Conservation (phyloP, 2,113 vertebrate species). For the Seriola quinqueradiata region DNA sequence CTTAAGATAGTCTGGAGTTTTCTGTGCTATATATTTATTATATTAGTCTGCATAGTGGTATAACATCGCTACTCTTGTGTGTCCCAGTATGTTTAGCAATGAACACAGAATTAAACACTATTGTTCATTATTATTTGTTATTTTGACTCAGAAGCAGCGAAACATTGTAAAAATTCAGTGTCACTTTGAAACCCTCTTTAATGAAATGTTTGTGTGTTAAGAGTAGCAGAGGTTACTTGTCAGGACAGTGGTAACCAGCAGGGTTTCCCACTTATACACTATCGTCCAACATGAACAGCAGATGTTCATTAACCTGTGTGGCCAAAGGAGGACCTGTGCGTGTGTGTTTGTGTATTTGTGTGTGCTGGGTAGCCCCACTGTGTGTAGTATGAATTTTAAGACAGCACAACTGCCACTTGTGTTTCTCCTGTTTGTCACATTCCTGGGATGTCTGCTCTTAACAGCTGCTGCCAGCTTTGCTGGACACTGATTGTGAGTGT, state of each 20-base stretch:
- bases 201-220: neutral
- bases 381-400: slow-evolving; percentile 29
- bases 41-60: slow-evolving; percentile 37
- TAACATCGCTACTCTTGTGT: neutral
- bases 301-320: slow-evolving; percentile 60
- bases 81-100: neutral
- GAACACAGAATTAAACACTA: neutral
- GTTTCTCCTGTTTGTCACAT: slow-evolving; percentile 72
- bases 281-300: slow-evolving; percentile 40
- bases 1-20: slow-evolving; percentile 31
- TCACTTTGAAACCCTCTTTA: slow-evolving; percentile 21
- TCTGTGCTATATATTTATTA: slow-evolving; percentile 32
- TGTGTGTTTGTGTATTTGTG: slow-evolving; percentile 2
- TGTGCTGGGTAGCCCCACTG: slow-evolving; percentile 9
- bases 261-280: slow-evolving; percentile 30
- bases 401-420: slow-evolving; percentile 60
- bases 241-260: slow-evolving; percentile 8
- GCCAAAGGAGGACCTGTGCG: slow-evolving; percentile 9
- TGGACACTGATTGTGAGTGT: slow-evolving; percentile 16
- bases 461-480: slow-evolving; percentile 67
- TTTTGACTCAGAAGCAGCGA: neutral
- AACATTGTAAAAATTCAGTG: neutral
- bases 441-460: slow-evolving; percentile 68
- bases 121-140: neutral
- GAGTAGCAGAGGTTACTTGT: slow-evolving; percentile 34